Conservation (phyloP, 2,888 invertebrate species). For the Hipparchia semele region DNA sequence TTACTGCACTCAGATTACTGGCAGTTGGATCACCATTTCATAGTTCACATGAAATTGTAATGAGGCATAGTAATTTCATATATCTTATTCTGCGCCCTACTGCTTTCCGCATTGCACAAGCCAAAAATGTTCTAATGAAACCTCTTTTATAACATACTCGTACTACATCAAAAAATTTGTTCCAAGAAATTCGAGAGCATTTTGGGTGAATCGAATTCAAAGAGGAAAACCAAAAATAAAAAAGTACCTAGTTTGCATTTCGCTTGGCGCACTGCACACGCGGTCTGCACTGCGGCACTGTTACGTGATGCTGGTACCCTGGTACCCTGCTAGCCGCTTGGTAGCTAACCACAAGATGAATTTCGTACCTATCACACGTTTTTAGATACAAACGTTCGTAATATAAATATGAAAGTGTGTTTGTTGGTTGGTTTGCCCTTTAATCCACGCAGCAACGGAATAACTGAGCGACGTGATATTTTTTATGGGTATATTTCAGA, state of each 20-base stretch:
- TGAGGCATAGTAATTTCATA: too few species aligned
- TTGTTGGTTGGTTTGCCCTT: too few species aligned
- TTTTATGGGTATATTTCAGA: too few species aligned
- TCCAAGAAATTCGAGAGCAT: slow-evolving; percentile 28
- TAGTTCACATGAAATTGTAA: too few species aligned
- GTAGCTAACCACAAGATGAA: slow-evolving; percentile 8
- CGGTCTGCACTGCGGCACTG: slow-evolving; percentile 71
- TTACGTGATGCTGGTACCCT: slow-evolving; percentile 67
- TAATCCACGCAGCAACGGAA: too few species aligned
- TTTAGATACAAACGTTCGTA: too few species aligned
- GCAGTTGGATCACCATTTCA: too few species aligned
- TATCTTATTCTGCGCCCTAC: too few species aligned
- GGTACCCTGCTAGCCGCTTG: slow-evolving; percentile 46
- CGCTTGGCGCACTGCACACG: slow-evolving; percentile 42
- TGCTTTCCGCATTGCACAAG: neutral
- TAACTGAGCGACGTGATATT: too few species aligned
- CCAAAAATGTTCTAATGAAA: neutral
- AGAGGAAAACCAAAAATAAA: slow-evolving; percentile 33
- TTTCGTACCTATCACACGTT: neutral
- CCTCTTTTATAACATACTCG: neutral
- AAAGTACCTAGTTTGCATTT: slow-evolving; percentile 37
- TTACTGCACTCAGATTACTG: too few species aligned
- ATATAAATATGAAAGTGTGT: too few species aligned
- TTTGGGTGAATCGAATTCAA: slow-evolving; percentile 31
- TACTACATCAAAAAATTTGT: neutral